These are phyloP conservation scores for Pagetopsis macropterus DNA, from an alignment of 2,797 vertebrate species.

Conservation along the genomic window DNA sequence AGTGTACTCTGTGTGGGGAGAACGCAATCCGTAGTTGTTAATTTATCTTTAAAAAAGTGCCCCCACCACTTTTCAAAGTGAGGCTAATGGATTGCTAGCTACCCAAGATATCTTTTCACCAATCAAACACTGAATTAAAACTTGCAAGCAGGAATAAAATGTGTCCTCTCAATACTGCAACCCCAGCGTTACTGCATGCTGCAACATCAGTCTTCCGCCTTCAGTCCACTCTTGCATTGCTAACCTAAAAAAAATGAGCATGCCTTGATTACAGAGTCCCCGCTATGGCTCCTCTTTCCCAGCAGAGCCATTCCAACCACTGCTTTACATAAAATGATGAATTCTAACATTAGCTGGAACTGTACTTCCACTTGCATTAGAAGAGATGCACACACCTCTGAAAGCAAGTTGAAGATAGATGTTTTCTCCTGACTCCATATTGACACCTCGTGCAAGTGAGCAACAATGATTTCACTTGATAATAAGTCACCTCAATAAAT, in stretches of 20 bases:
- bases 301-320: slow-evolving; percentile 13
- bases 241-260: neutral
- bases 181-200: neutral
- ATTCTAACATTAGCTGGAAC: slow-evolving; percentile 24
- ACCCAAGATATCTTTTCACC: neutral
- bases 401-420: slow-evolving; percentile 37
- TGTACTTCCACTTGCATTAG: neutral
- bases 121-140: neutral
- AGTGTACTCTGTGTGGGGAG: no score
- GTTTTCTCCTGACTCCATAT: slow-evolving; percentile 32
- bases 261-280: slow-evolving; percentile 24
- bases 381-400: slow-evolving; percentile 19
- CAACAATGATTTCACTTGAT: slow-evolving; percentile 57
- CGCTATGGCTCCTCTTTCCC: slow-evolving; percentile 13
- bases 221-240: neutral
- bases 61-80: no score
- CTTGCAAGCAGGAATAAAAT: neutral
- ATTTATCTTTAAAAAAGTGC: no score
- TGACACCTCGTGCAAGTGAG: slow-evolving; percentile 47
- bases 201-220: slow-evolving; percentile 9
- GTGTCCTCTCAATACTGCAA: neutral
- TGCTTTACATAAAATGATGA: slow-evolving; percentile 38
- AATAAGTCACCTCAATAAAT: slow-evolving; percentile 54
- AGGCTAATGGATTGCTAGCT: no score
- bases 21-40: no score